Base-by-base conservation (phyloP, 1,140 invertebrate genomes). In the Schlechtendalia chinensis region DNA sequence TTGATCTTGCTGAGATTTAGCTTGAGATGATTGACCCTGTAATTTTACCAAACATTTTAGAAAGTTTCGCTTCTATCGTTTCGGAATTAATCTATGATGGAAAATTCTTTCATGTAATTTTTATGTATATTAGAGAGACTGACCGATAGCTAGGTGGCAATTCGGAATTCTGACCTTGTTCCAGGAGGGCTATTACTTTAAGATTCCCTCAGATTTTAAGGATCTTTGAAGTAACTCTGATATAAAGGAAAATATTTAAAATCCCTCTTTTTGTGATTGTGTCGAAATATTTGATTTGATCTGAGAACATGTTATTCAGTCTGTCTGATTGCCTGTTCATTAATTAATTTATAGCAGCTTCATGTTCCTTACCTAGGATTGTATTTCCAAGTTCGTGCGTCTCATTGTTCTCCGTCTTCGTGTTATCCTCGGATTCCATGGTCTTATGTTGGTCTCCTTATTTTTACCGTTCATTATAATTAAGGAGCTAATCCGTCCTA, bases 161-260 rank as follows among this genome's bases (percentile, higher is more conserved):
- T 16, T 47, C 54, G 5, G 82, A 59, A 2, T 81, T 81, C 39
- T 82, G 81, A n/a, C 71, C 82, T 8, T 81, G 82, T 81, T 82
- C 81, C 14, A 81, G 61, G 53, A 82, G 39, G 2, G 82, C 82
- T 54, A 81, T 47, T 56, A 82, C 81, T 17, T 72, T 29, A 16
- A 81, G 56, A 45, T 81, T 75, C 63, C 82, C 79, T 81, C 82
- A 82, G 19, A 75, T 53, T 47, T 54, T 45, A 19, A 47, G 80
- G 5, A 81, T 39, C 29, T 59, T 59, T 69, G 12, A 24, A 5
- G 32, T 67, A 22, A 14, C 16, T 50, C 32, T 67, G 24, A 59
- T 45, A 32, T 81, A 47, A 61, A 69, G 69, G n/a, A 69, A 47
- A 22, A 81, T 61, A 12, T 59, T 47, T 24, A 50, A 27, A 2